Base-by-base conservation (phyloP, 1,140 invertebrate genomes). In the Dendroctonus ponderosae region DNA sequence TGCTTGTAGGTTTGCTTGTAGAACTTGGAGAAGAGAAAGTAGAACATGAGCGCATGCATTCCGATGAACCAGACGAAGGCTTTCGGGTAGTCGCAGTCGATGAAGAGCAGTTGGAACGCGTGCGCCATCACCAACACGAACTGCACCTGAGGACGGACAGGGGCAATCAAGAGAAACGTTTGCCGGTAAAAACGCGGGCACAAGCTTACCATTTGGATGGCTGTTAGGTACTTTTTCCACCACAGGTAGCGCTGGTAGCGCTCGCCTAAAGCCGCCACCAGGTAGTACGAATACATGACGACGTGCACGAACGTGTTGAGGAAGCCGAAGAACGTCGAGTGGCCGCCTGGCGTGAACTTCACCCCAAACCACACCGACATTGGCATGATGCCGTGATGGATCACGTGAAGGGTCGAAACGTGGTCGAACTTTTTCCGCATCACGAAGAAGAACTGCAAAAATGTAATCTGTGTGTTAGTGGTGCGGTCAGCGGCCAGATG, bases 341-440 rank as follows among this genome's bases (percentile, higher is more conserved):
- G 92, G 49, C 92, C 92, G 76, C 92, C 92, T 86, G 78, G 70
- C 4, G 89, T 94, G 82, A 96, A 97, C 80, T 96, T 96, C 37
- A 97, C 93, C 43, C 94, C 95, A 79, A 96, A 96, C 95, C 95
- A 98, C 39, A 96, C 94, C 4, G 91, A 94, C 86, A 97, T 89
- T 43, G 95, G 95, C 94, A 98, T 97, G 73, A 93, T 88, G 60
- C 93, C 94, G 80, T 98, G 95, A 82, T 98, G 95, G 74, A 97
- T 96, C 15, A 98, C 94, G 80, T 98, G 96, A 14, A 98, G 85
- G 7, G 89, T 93, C 26, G 93, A 93, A 48, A 97, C 89, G 78
- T 98, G 95, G 77, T 90, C 86, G 76, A 90, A 92, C 82, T 98
- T 98, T 83, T 95, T 96, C 74, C 93, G 84, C 75, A 95, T 74